phyloP scores from a whole-genome alignment of 2,888 invertebrate genomes.

The Lasius platythorax region DNA sequence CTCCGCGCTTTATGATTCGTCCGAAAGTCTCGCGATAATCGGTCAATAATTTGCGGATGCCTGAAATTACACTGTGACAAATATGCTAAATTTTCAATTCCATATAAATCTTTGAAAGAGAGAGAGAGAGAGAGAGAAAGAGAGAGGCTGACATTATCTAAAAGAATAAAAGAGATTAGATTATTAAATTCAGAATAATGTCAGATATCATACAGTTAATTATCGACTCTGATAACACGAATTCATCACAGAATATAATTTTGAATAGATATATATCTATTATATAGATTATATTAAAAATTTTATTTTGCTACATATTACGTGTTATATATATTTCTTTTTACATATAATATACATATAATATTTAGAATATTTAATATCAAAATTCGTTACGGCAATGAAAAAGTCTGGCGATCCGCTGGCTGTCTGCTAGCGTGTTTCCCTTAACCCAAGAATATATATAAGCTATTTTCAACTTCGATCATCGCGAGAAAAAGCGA shows the following conservation, averaged over 20 bases:
- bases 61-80: neutral
- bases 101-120: neutral
- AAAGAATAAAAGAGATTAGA: neutral
- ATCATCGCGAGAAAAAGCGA: constrained; percentile 35
- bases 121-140: too few relatives aligned
- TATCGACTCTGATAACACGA: neutral
- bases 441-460: constrained; percentile 31
- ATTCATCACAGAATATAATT: neutral
- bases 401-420: constrained; percentile 23
- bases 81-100: constrained; percentile 6
- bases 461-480: constrained; percentile 47
- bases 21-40: constrained; percentile 31
- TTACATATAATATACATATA: neutral
- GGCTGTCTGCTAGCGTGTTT: constrained; percentile 21
- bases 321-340: neutral
- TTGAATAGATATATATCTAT: neutral
- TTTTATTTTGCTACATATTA: neutral
- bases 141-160: neutral
- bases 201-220: neutral
- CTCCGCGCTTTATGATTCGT: constrained; percentile 60
- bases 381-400: neutral
- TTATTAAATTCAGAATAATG: neutral
- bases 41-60: neutral
- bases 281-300: neutral
- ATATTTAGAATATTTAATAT: constrained; percentile 5